phyloP scores from a whole-genome alignment of 2,113 vertebrate genomes.

The Oryzias celebensis region DNA sequence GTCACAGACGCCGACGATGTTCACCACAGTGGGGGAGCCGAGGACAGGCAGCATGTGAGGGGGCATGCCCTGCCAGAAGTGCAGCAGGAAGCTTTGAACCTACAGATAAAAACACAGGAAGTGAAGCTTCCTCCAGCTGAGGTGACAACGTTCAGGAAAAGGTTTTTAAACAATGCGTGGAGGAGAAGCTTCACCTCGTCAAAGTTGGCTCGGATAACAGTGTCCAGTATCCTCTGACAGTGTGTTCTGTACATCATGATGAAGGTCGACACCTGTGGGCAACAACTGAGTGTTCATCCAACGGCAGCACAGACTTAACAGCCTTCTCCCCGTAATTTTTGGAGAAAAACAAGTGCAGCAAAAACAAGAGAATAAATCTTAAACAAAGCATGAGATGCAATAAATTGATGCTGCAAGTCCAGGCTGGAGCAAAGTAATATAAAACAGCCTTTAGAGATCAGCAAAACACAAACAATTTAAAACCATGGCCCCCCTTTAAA shows the following conservation, averaged over 20 bases:
- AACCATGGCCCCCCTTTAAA: constrained; percentile 76
- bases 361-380: constrained; percentile 76
- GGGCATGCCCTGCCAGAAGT: constrained; percentile 99
- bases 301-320: constrained; percentile 29
- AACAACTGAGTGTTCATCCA: constrained; percentile 38
- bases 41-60: constrained; percentile 97
- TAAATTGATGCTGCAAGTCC: constrained; percentile 68
- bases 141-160: no score
- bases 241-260: constrained; percentile 99
- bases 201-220: constrained; percentile 98
- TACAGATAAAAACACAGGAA: constrained; percentile 52
- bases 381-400: constrained; percentile 57
- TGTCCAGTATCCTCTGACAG: constrained; percentile 99
- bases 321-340: constrained; percentile 12
- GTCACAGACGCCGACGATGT: constrained; percentile 98
- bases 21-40: constrained; percentile 93
- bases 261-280: constrained; percentile 92
- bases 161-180: no score
- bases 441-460: constrained; percentile 78
- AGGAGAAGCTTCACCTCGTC: constrained; percentile 85
- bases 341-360: constrained; percentile 16
- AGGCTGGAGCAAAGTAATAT: constrained; percentile 51
- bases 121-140: background rate
- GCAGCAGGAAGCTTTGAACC: constrained; percentile 99
- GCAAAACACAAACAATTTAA: constrained; percentile 79